phyloP scores from a whole-genome alignment of 2,113 vertebrate genomes.

The Platycercus adscitus region DNA sequence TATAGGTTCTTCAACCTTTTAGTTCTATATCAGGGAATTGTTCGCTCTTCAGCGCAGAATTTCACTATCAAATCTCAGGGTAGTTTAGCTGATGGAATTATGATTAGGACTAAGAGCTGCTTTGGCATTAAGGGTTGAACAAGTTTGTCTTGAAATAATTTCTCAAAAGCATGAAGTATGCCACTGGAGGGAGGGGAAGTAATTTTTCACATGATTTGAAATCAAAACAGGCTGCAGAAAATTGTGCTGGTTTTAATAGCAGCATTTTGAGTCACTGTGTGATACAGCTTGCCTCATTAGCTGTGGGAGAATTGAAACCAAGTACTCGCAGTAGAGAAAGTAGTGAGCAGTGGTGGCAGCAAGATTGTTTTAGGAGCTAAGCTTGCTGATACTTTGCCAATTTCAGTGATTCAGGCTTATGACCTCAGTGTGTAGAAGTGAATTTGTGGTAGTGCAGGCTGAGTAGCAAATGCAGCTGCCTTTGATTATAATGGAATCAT shows the following conservation, averaged over 20 bases:
- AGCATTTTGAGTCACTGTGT: background rate
- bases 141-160: background rate
- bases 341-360: background rate
- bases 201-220: background rate
- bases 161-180: background rate
- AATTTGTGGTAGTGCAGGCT: background rate
- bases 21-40: background rate
- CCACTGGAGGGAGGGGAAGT: background rate
- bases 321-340: background rate
- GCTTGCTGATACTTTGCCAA: background rate
- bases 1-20: background rate
- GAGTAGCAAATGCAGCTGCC: background rate
- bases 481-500: slow-evolving; percentile 31
- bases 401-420: background rate
- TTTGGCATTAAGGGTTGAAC: background rate
- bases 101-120: background rate
- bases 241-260: background rate
- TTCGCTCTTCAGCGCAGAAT: background rate
- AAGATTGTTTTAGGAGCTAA: background rate
- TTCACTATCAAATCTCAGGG: background rate
- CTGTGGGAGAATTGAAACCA: background rate
- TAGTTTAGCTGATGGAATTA: background rate
- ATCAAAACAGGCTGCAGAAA: background rate
- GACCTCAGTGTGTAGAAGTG: background rate
- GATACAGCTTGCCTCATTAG: background rate